Conservation (phyloP, 1,140 invertebrate species). For the Panagrolaimus sp. region DNA sequence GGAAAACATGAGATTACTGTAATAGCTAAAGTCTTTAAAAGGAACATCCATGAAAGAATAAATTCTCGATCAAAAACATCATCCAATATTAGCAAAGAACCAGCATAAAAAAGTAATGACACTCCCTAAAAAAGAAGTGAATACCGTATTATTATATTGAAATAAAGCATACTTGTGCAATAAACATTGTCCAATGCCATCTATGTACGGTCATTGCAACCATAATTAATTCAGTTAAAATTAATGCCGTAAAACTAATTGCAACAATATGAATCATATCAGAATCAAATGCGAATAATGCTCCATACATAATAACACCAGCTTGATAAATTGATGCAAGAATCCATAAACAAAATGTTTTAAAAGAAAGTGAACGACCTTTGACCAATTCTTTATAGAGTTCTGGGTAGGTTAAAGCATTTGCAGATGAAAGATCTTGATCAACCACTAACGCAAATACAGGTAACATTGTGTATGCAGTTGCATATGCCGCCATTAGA, state of each 20-base stretch:
- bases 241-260: slow-evolving; percentile 93
- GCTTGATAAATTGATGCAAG: slow-evolving; percentile 98
- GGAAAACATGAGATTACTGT: slow-evolving; percentile 91
- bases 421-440: slow-evolving; percentile 85
- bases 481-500: slow-evolving; percentile 96
- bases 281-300: slow-evolving; percentile 89
- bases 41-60: slow-evolving; percentile 81
- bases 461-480: slow-evolving; percentile 93
- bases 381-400: slow-evolving; percentile 80
- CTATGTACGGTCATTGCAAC: slow-evolving; percentile 83
- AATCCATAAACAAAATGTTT: slow-evolving; percentile 98
- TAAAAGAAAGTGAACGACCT: slow-evolving; percentile 69
- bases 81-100: slow-evolving; percentile 53
- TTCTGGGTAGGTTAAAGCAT: slow-evolving; percentile 89
- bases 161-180: slow-evolving; percentile 69
- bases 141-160: too few relatives aligned
- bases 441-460: slow-evolving; percentile 89
- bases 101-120: slow-evolving; percentile 48
- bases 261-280: slow-evolving; percentile 98
- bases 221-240: slow-evolving; percentile 96
- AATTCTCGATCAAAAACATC: slow-evolving; percentile 72
- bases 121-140: slow-evolving; percentile 42
- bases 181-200: slow-evolving; percentile 75
- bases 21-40: slow-evolving; percentile 91
- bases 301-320: slow-evolving; percentile 68